phyloP scores from a whole-genome alignment of 1,140 invertebrate genomes.

The Caenorhabditis latens region DNA sequence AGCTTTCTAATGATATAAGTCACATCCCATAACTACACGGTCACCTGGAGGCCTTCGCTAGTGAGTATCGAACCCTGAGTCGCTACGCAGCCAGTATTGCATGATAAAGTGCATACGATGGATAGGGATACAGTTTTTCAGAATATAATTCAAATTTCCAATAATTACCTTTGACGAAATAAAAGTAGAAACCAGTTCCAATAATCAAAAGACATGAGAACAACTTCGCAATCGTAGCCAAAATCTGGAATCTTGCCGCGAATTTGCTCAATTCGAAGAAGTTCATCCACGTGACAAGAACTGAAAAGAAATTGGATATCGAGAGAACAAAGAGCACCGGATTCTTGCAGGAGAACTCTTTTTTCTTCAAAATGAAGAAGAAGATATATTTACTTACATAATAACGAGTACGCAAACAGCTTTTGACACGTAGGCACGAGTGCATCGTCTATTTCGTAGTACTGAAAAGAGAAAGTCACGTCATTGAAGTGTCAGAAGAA shows the following conservation, averaged over 20 bases:
- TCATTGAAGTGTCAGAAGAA: neutral
- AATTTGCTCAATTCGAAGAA: conserved; percentile 76
- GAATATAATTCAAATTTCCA: too few relatives aligned
- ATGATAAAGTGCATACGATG: too few relatives aligned
- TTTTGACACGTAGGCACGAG: conserved; percentile 71
- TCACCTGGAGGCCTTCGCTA: too few relatives aligned
- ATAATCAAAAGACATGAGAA: conserved; percentile 75
- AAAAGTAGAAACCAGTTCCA: conserved; percentile 75
- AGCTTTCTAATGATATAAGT: too few relatives aligned
- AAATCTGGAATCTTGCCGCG: conserved; percentile 75
- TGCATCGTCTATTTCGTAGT: conserved; percentile 71
- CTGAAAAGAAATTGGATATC: conserved; percentile 61
- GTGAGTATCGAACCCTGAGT: too few relatives aligned
- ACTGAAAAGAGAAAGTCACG: conserved; percentile 58
- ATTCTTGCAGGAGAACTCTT: neutral
- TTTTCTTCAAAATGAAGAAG: neutral
- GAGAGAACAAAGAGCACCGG: conserved; percentile 52
- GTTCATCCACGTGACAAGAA: conserved; percentile 77
- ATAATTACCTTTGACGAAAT: conserved; percentile 72
- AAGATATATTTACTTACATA: conserved; percentile 70
- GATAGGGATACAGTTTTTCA: too few relatives aligned
- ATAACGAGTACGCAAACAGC: conserved; percentile 74
- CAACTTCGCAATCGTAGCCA: conserved; percentile 75
- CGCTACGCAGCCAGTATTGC: too few relatives aligned
- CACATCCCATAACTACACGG: too few relatives aligned